Conservation (phyloP, 2,113 vertebrate species). For the Terrapene triunguis region DNA sequence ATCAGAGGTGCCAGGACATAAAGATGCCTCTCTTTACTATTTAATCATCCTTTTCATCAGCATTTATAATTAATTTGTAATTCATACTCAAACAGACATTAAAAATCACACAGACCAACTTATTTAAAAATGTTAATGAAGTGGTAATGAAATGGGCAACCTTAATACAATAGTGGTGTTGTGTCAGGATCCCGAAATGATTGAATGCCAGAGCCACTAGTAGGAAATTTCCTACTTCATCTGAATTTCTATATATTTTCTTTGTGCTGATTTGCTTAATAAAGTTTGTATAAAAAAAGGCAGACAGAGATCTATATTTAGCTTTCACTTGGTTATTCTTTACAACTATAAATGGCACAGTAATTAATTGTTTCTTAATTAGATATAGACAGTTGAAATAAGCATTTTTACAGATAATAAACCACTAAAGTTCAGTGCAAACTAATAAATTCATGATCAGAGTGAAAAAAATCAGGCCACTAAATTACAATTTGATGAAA, state of each 20-base stretch:
- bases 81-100: not conserved
- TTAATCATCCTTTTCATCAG: slow-evolving; percentile 20
- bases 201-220: not conserved
- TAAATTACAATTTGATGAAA: not conserved
- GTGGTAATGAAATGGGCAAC: not conserved
- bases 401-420: not conserved
- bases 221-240: not conserved
- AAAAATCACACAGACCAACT: not conserved
- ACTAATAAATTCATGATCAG: not conserved
- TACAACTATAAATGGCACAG: not conserved
- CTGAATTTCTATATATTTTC: not conserved
- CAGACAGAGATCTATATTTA: not conserved
- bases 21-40: not conserved
- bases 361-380: not conserved
- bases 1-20: slow-evolving; percentile 4
- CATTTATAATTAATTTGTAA: not conserved
- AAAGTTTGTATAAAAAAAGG: not conserved
- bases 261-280: not conserved
- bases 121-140: slow-evolving; percentile 11
- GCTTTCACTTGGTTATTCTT: not conserved
- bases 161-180: not conserved
- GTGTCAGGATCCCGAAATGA: not conserved
- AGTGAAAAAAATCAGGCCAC: too few species aligned
- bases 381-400: not conserved
- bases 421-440: too few species aligned